These are phyloP conservation scores for Mormyrus proboscirostris DNA, from an alignment of 2,797 vertebrate species.

Conservation along the genomic window DNA sequence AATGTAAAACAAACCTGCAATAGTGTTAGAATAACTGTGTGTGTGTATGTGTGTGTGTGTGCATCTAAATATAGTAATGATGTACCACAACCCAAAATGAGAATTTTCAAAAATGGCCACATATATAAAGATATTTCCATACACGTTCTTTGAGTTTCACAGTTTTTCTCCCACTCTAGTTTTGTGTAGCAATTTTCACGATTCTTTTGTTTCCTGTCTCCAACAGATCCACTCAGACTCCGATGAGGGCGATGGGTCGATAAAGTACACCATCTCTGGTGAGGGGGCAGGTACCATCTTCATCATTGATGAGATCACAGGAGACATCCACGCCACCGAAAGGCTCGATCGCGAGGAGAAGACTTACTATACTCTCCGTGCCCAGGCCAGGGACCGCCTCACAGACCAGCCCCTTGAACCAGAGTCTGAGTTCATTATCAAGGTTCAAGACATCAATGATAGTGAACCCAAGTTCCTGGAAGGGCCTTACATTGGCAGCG, in stretches of 20 bases:
- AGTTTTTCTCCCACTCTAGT: neutral
- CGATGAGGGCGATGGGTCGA: constrained; percentile 87
- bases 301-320: constrained; percentile 89
- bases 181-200: neutral
- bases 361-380: constrained; percentile 87
- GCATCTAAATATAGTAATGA: neutral
- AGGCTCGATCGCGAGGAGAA: constrained; percentile 90
- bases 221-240: constrained; percentile 95
- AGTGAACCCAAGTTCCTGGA: constrained; percentile 94
- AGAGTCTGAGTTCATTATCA: constrained; percentile 96
- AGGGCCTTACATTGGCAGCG: constrained; percentile 91
- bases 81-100: neutral
- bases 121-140: neutral
- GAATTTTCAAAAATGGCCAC: neutral
- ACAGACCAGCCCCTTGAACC: constrained; percentile 82
- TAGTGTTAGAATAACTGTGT: neutral
- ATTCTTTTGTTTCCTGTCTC: neutral
- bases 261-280: constrained; percentile 97
- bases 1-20: neutral
- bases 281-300: constrained; percentile 92
- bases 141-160: neutral
- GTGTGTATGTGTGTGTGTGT: neutral
- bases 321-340: constrained; percentile 94
- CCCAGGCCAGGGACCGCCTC: constrained; percentile 79
- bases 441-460: constrained; percentile 98